Percentiles rank a stretch among this genome's conserved stretches.
Conservation (phyloP, 2,888 invertebrate genomes). For the Melanchra persicariae region DNA sequence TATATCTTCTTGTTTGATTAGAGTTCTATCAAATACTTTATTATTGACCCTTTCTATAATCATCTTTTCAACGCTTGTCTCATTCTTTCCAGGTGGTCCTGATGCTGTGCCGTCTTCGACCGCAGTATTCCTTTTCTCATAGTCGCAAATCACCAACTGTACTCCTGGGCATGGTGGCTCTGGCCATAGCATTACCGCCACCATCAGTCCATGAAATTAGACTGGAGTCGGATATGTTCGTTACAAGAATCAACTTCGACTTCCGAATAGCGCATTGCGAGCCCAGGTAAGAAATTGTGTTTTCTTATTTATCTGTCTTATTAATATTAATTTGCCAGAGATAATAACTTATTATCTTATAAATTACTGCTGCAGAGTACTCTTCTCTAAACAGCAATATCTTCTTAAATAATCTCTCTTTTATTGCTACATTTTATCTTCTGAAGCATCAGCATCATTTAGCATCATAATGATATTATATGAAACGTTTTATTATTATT, state of each 20-base stretch:
- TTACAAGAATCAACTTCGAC: constrained; percentile 98
- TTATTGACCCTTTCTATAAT: not conserved
- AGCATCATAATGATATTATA: not conserved
- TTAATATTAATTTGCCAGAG: not conserved
- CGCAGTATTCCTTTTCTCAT: constrained; percentile 98
- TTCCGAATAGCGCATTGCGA: constrained; percentile 99
- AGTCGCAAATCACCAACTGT: constrained; percentile 96
- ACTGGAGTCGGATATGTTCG: constrained; percentile 98
- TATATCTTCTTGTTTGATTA: not conserved
- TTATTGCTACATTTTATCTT: not conserved
- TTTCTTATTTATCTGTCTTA: too few species aligned
- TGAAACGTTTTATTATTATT: constrained; percentile 25
- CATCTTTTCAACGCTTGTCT: constrained; percentile 52
- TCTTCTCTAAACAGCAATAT: not conserved
- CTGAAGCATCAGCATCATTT: not conserved
- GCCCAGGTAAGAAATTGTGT: constrained; percentile 93
- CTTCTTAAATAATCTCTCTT: not conserved
- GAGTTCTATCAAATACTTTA: not conserved
- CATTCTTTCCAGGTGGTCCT: constrained; percentile 95
- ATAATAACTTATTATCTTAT: too few species aligned
- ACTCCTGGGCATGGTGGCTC: constrained; percentile 97
- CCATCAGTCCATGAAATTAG: constrained; percentile 99
- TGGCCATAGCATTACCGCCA: constrained; percentile 98
- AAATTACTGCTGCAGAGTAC: not conserved
- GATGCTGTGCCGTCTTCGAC: constrained; percentile 97